Evolutionary conservation across 2,797 vertebrate genomes (phyloP).

Genomic region (Chlorospingus semifuscus): DNA sequence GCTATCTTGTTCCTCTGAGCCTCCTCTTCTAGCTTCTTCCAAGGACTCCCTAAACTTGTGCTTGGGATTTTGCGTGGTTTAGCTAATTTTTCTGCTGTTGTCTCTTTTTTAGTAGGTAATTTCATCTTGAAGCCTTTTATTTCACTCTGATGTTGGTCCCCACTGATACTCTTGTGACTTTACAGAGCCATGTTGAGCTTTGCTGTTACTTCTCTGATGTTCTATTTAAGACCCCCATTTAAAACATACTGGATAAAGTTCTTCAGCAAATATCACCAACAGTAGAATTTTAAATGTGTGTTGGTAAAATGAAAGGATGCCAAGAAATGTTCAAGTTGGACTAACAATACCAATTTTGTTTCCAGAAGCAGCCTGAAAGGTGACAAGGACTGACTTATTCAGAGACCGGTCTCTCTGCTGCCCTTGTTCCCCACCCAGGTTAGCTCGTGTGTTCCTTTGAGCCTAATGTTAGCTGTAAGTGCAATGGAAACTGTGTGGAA

Average conservation of each 20-base stretch:
- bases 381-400: conserved; percentile 25
- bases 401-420: not conserved
- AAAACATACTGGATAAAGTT: not conserved
- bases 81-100: not conserved
- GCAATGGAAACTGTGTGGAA: not conserved
- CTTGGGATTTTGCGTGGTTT: not conserved
- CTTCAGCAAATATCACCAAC: not conserved
- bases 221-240: not conserved
- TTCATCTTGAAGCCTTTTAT: not conserved
- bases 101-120: not conserved
- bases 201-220: not conserved
- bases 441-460: not conserved
- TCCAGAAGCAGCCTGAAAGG: conserved; percentile 35
- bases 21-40: not conserved
- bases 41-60: not conserved
- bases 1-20: not conserved
- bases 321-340: not conserved
- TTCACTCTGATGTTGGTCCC: not conserved
- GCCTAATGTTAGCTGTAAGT: not conserved
- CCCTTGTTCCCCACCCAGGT: conserved; percentile 2
- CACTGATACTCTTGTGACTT: not conserved
- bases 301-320: not conserved
- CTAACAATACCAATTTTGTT: conserved; percentile 9
- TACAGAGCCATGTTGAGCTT: not conserved
- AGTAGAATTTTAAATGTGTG: not conserved